Evolutionary conservation across 2,888 invertebrate genomes (phyloP).

Genomic region (Eubasilissa splendida): DNA sequence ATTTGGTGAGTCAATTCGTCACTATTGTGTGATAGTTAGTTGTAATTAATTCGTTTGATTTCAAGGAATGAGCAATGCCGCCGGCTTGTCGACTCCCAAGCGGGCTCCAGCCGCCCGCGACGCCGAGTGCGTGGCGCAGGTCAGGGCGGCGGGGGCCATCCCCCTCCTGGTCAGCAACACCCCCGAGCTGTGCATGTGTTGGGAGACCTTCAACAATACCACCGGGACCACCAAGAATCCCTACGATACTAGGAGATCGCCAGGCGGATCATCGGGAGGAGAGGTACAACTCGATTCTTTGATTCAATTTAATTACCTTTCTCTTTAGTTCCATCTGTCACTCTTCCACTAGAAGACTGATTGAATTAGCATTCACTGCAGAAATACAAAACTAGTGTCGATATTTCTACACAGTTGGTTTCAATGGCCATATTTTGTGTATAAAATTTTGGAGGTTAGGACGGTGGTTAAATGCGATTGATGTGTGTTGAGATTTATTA

Average conservation of each 20-base stretch:
- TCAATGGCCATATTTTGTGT: no score
- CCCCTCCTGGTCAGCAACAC: conserved; percentile 91
- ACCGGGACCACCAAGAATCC: conserved; percentile 92
- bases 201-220: conserved; percentile 91
- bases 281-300: conserved; percentile 73
- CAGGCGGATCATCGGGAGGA: conserved; percentile 94
- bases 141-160: conserved; percentile 87
- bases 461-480: no score
- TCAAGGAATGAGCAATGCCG: conserved; percentile 82
- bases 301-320: no score
- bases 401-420: no score
- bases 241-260: conserved; percentile 85
- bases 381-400: no score
- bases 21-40: no score
- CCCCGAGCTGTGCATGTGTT: conserved; percentile 92
- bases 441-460: no score
- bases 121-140: conserved; percentile 80
- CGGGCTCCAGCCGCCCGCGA: conserved; percentile 82
- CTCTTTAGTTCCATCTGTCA: no score
- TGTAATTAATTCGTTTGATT: not conserved
- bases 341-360: no score
- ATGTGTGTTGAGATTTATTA: no score
- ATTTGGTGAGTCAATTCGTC: no score
- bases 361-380: no score
- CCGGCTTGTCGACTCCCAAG: conserved; percentile 76